Evolutionary conservation across 2,888 invertebrate species (phyloP).

Genomic region (Ichneumoninae sp.): DNA sequence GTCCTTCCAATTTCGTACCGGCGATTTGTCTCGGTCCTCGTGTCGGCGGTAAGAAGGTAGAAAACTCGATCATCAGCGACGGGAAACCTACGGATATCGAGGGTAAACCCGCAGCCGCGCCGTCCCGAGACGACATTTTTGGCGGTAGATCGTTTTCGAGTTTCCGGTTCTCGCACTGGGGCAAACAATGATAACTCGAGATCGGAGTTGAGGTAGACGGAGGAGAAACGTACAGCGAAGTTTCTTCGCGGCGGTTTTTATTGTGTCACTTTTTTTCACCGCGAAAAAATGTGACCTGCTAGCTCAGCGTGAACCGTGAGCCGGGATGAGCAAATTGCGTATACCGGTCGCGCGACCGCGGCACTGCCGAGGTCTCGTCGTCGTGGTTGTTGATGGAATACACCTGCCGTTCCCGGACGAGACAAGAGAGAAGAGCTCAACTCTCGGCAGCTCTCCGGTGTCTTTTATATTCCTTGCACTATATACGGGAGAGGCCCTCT

Average conservation of each 20-base stretch:
- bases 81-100: conserved; percentile 17
- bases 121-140: conserved; percentile 26
- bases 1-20: conserved; percentile 68
- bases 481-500: conserved; percentile 22
- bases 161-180: conserved; percentile 62
- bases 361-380: conserved; percentile 27
- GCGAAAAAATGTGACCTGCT: conserved; percentile 63
- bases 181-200: conserved; percentile 53
- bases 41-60: conserved; percentile 52
- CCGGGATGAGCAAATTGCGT: conserved; percentile 57
- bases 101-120: conserved; percentile 12
- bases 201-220: not conserved
- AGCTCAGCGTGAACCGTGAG: conserved; percentile 38
- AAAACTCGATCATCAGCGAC: conserved; percentile 39
- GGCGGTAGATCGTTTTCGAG: conserved; percentile 1
- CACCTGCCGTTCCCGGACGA: conserved; percentile 65
- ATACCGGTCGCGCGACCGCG: conserved; percentile 28
- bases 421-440: conserved; percentile 61
- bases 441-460: conserved; percentile 63
- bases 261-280: conserved; percentile 45
- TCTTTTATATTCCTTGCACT: conserved; percentile 59
- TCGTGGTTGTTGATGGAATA: conserved; percentile 49
- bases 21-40: conserved; percentile 67
- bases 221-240: conserved; percentile 7
- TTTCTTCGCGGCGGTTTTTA: conserved; percentile 29